Base-by-base conservation (phyloP, 2,797 vertebrate species). In the Tapera naevia region DNA sequence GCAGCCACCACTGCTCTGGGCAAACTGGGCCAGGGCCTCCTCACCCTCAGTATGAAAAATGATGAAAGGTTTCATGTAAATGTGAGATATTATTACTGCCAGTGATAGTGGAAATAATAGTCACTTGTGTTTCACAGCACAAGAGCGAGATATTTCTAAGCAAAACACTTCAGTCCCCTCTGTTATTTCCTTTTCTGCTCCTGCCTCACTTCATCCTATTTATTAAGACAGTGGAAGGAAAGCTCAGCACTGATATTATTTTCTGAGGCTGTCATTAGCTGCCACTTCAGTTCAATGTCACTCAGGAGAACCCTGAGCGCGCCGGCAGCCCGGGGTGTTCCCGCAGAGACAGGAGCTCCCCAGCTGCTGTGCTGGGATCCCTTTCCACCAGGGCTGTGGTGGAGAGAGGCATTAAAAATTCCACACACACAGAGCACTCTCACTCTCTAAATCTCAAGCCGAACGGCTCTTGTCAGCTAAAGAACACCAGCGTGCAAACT, bases 401-500 rank as follows among this genome's bases (percentile, higher is more conserved):
- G 85, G 71, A 82, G 54, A 81, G 53, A 69, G 54, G 58, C 76
- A 69, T 61, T 88, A 57, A 67, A 84, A 86, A 87, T 58, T 66
- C 27, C 87, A 30, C 57, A 41, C 6, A 32, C 32, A 35, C 58
- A 62, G 27, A 87, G n/a, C 53, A 11, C 67, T 95, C 65, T 39
- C 86, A 75, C 60, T 41, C 81, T 12, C 17, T 80, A 82, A 92
- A 91, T 90, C 76, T 86, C 4, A 91, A 67, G 80, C 39, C 9
- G 67, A 78, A 88, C 33, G 82, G 61, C 74, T 93, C 91, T 62
- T 93, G 95, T 54, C 96, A 96, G 88, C 88, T 69, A 41, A 53
- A 88, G 80, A 66, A 45, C 7, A 43, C 41, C 84, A 54, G 69
- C 2, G 30, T 74, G 73, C 75, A 89, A 81, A 56, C 10, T 24